Base-by-base conservation (phyloP, 2,888 invertebrate species). In the Phortica magna region DNA sequence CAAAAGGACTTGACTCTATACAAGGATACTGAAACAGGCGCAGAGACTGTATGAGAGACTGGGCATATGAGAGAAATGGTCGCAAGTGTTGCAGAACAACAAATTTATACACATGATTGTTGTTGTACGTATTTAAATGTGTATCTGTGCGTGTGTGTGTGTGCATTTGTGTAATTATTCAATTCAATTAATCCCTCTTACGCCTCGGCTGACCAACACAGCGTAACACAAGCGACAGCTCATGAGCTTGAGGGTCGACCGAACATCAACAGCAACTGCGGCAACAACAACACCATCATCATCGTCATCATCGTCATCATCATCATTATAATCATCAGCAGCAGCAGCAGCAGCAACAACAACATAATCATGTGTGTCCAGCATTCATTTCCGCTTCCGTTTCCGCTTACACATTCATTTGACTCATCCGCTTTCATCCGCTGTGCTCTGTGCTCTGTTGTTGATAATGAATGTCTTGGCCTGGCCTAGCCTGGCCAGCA, bases 131-230 rank as follows among this genome's bases (percentile, higher is more conserved):
- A 68, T 65, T 53, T 53, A 41, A 73, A 59, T 64, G 75, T 57
- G 61, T 57, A 17, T 41, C 42, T 65, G 70, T 77, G 64, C 31
- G 41, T 77, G 81, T 75, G 67, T 77, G 61, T 80, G 41, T 76
- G 78, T 72, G 79, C 83, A 81, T 79, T 67, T 77, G 70, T 81
- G 84, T 85, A 88, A 88, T 86, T 88, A 88, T 88, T 88, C 89
- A 88, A 88, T 86, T 88, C 86, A 85, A 85, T 85, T 85, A 88
- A 86, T 88, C 80, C 88, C 79, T 73, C 81, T 84, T 82, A 83
- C 82, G 84, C 80, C 81, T 84, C 80, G 83, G 81, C 83, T 72
- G 83, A 74, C 67, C 75, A 59, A 61, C 14, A 64, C 39, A 42
- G 22, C 43, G 55, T 71, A 55, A 61, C 17, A 17, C 17, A 22